Evolutionary conservation across 2,888 invertebrate species (phyloP).

Genomic region (Lottia scabra): DNA sequence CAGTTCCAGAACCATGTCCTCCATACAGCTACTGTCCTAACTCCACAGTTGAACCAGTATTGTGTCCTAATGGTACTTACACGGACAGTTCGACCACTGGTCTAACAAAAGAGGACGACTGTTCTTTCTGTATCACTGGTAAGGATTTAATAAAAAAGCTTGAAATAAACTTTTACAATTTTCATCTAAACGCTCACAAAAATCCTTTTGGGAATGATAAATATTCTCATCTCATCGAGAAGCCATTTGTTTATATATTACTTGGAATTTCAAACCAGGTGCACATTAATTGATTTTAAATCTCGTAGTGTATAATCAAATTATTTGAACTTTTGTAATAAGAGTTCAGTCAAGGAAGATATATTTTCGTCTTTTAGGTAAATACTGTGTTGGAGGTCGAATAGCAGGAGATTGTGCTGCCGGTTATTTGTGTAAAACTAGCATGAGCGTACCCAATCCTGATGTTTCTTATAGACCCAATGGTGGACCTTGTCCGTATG

Average conservation of each 20-base stretch:
- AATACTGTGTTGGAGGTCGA: conserved; percentile 61
- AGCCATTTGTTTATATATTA: no score
- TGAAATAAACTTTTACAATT: no score
- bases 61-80: conserved; percentile 62
- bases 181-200: no score
- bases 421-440: conserved; percentile 57
- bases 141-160: conserved; percentile 14
- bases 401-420: conserved; percentile 61
- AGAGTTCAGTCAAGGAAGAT: no score
- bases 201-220: no score
- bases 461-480: conserved; percentile 40
- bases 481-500: conserved; percentile 62
- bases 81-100: conserved; percentile 44
- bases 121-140: conserved; percentile 56
- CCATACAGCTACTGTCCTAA: conserved; percentile 60
- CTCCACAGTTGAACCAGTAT: conserved; percentile 49
- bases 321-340: no score
- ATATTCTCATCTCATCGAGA: no score
- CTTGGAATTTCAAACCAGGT: no score
- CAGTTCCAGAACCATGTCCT: conserved; percentile 55
- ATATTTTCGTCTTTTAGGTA: conserved; percentile 42
- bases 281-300: no score
- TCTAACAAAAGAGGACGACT: conserved; percentile 46
- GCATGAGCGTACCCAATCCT: conserved; percentile 53
- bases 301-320: no score